These are phyloP conservation scores for Noctua janthina DNA, from an alignment of 2,888 invertebrate genomes.

Conservation along the genomic window DNA sequence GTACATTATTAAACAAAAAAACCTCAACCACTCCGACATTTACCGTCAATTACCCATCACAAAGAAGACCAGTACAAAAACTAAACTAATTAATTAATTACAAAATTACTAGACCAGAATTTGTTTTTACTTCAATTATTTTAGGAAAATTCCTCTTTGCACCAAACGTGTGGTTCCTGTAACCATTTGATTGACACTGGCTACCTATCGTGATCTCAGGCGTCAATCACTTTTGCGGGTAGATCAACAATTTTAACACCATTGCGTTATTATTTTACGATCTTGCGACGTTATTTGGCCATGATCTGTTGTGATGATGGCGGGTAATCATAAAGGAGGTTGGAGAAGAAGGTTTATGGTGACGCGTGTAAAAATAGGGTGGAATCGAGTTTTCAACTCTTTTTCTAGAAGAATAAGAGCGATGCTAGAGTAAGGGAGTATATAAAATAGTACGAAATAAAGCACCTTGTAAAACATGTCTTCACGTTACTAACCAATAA, in stretches of 20 bases:
- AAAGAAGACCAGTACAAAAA: slow-evolving; percentile 34
- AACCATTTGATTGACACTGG: slow-evolving; percentile 54
- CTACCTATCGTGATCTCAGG: slow-evolving; percentile 52
- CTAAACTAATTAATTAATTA: slow-evolving; percentile 60
- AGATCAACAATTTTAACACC: slow-evolving; percentile 65
- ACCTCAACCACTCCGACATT: slow-evolving; percentile 9
- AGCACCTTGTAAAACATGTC: no score
- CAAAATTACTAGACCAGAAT: slow-evolving; percentile 43
- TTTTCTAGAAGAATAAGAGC: no score
- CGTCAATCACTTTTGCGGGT: slow-evolving; percentile 61
- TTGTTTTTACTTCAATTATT: slow-evolving; percentile 29
- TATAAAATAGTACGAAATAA: no score
- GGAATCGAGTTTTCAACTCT: no score
- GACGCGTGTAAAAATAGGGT: not conserved
- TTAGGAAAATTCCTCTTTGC: slow-evolving; percentile 27
- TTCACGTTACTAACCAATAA: no score
- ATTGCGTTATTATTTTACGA: slow-evolving; percentile 65
- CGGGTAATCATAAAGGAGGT: slow-evolving; percentile 10
- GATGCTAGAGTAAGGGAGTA: no score
- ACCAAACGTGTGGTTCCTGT: slow-evolving; percentile 40
- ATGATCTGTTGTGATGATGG: slow-evolving; percentile 62
- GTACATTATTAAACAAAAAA: slow-evolving; percentile 16
- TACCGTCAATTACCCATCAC: slow-evolving; percentile 39
- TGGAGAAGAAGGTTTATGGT: slow-evolving; percentile 14
- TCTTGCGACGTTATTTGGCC: slow-evolving; percentile 61